Conservation (phyloP, 2,888 invertebrate species). For the Eucera pruinosa region DNA sequence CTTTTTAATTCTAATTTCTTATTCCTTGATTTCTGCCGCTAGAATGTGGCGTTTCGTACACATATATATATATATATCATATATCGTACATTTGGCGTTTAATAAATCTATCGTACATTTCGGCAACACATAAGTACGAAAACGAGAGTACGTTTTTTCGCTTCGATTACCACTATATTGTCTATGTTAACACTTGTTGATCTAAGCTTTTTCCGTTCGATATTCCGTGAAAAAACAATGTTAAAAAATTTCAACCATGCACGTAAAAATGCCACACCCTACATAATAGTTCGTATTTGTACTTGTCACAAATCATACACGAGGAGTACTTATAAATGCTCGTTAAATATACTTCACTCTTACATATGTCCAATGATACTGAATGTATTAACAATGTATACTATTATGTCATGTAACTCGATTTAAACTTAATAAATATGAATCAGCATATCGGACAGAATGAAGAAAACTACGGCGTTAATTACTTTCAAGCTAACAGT, state of each 20-base stretch:
- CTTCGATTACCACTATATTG: background rate
- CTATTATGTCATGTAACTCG: constrained; percentile 21
- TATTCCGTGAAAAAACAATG: constrained; percentile 3
- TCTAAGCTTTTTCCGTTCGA: background rate
- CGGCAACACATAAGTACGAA: constrained; percentile 24
- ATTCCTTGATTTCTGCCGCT: constrained; percentile 11
- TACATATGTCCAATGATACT: constrained; percentile 30
- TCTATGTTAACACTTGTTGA: background rate
- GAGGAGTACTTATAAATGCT: constrained; percentile 48
- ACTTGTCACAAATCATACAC: constrained; percentile 60
- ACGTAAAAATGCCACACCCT: constrained; percentile 60
- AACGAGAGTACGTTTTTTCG: background rate
- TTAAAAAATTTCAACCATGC: constrained; percentile 36
- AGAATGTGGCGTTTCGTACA: constrained; percentile 47
- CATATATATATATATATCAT: background rate
- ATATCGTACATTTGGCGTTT: constrained; percentile 29
- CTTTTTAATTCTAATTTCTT: constrained; percentile 9
- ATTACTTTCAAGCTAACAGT: background rate
- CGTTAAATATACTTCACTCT: constrained; percentile 27
- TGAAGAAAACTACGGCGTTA: constrained; percentile 6
- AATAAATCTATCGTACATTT: constrained; percentile 27
- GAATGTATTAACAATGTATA: constrained; percentile 23
- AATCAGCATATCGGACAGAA: constrained; percentile 14
- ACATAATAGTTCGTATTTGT: constrained; percentile 56
- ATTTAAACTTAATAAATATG: constrained; percentile 47